These are phyloP conservation scores for Agrochola circellaris DNA, from an alignment of 2,888 invertebrate species.

Conservation along the genomic window DNA sequence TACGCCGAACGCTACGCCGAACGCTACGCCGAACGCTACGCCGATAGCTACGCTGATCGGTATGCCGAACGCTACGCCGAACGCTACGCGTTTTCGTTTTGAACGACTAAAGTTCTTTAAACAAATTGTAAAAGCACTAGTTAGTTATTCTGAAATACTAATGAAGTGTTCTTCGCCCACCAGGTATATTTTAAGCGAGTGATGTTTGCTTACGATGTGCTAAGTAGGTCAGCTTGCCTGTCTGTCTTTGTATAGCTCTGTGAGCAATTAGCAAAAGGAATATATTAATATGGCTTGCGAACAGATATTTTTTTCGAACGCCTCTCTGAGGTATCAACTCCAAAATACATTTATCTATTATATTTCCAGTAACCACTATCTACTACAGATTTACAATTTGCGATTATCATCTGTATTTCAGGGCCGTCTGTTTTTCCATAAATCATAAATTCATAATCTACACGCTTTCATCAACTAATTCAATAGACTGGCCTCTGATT, in stretches of 20 bases:
- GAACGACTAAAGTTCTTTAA: not conserved
- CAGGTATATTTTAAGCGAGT: constrained; percentile 24
- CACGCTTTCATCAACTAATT: constrained; percentile 5
- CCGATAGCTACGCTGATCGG: no score
- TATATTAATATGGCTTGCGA: constrained; percentile 17
- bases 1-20: no score
- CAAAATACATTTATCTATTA: constrained; percentile 4
- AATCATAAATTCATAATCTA: not conserved
- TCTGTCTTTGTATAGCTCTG: constrained; percentile 1
- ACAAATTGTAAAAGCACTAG: not conserved
- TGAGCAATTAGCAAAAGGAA: constrained; percentile 38
- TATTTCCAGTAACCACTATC: constrained; percentile 1
- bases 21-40: no score
- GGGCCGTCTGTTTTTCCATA: not conserved
- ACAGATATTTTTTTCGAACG: not conserved
- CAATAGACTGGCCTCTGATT: not conserved
- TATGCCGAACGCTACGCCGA: no score
- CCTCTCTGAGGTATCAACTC: not conserved
- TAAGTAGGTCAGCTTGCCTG: constrained; percentile 40
- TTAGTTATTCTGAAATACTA: constrained; percentile 12
- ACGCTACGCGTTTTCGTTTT: not conserved
- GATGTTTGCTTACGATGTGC: constrained; percentile 12
- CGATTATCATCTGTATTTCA: constrained; percentile 11
- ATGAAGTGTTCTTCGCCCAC: constrained; percentile 7
- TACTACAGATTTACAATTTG: not conserved